Percentiles rank a stretch among this genome's conserved stretches.
phyloP scores from a whole-genome alignment of 1,140 invertebrate species.

The Camponotus pennsylvanicus region DNA sequence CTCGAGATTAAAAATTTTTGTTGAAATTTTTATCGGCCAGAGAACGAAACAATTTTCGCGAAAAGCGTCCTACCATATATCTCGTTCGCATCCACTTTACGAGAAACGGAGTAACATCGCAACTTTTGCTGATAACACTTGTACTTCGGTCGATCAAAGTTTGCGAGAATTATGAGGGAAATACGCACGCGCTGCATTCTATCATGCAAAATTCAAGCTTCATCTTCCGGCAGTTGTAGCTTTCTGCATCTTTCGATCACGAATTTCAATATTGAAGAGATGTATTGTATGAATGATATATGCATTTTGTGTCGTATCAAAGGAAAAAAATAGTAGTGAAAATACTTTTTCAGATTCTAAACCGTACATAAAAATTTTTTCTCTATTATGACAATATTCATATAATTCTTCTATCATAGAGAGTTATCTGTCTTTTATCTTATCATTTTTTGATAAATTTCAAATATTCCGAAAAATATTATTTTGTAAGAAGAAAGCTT shows the following conservation, averaged over 20 bases:
- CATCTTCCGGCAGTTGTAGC: not conserved
- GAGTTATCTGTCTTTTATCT: no score
- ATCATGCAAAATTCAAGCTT: constrained; percentile 33
- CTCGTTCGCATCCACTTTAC: not conserved
- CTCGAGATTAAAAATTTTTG: not conserved
- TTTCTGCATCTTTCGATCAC: not conserved
- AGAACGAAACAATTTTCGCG: not conserved
- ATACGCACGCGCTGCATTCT: not conserved
- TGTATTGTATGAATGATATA: not conserved
- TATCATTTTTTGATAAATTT: no score
- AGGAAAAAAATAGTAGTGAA: not conserved
- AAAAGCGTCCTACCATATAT: not conserved
- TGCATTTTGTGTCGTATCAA: not conserved
- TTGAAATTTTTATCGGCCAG: not conserved
- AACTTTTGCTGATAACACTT: not conserved
- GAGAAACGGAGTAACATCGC: not conserved
- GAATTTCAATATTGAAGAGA: not conserved
- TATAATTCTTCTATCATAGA: not conserved
- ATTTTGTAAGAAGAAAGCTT: not conserved
- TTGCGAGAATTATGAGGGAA: not conserved
- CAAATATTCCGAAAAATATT: not conserved
- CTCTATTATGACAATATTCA: not conserved
- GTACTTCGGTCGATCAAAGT: constrained; percentile 10
- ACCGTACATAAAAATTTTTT: not conserved
- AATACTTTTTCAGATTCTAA: not conserved